phyloP scores from a whole-genome alignment of 2,797 vertebrate species.

The Hypotaenidia philippensis region DNA sequence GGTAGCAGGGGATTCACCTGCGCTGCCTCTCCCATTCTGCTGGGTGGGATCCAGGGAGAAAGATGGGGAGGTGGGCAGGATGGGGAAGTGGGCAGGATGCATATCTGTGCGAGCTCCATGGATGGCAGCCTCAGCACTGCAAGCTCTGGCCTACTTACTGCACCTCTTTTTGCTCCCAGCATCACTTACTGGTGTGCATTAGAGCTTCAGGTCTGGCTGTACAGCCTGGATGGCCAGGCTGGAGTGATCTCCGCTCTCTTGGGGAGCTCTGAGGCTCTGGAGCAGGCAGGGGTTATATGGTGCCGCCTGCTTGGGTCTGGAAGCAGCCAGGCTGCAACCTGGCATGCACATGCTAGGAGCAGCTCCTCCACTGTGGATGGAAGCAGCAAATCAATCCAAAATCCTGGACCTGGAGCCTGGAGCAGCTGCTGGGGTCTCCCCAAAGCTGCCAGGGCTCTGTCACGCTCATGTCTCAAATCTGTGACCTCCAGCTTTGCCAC shows the following conservation, averaged over 20 bases:
- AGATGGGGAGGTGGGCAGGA: too few relatives aligned
- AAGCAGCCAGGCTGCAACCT: background rate
- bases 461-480: background rate
- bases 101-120: background rate
- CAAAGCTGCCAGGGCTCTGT: accelerated
- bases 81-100: background rate
- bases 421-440: background rate
- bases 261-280: accelerated
- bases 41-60: background rate
- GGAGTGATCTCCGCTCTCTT: background rate
- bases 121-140: background rate
- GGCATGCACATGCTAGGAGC: background rate
- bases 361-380: accelerated
- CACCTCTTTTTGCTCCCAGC: background rate
- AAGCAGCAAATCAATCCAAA: background rate
- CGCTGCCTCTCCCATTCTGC: background rate
- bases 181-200: background rate
- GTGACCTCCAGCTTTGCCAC: background rate
- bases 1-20: background rate
- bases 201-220: background rate
- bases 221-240: background rate
- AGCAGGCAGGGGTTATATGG: background rate
- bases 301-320: background rate
- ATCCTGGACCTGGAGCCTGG: background rate
- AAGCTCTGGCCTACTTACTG: accelerated